Percentiles rank a stretch among this genome's conserved stretches.
Evolutionary conservation across 1,140 invertebrate species (phyloP).

Genomic region (Lerema accius): DNA sequence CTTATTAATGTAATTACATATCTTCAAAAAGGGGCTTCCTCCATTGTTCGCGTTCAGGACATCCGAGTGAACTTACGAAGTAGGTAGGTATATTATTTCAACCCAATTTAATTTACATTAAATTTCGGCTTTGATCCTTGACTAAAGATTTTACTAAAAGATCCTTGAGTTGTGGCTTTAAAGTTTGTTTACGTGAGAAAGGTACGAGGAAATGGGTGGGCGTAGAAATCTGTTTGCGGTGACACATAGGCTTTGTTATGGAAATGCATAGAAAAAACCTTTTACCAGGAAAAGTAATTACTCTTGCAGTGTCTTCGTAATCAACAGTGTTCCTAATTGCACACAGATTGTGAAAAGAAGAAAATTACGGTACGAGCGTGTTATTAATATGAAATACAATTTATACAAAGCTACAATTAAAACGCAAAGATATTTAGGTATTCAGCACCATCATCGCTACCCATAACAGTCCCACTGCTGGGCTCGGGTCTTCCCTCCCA

Average conservation of each 20-base stretch:
- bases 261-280: not conserved
- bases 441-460: no score
- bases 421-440: no score
- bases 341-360: no score
- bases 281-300: not conserved
- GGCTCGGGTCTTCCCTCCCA: no score
- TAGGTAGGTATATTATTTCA: conserved; percentile 10
- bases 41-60: not conserved
- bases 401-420: no score
- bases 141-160: not conserved
- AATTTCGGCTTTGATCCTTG: not conserved
- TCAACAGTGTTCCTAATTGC: no score
- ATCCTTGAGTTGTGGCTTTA: not conserved
- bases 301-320: not conserved
- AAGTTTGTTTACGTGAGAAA: not conserved
- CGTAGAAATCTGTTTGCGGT: not conserved
- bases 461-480: no score
- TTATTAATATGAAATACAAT: no score
- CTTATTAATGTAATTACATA: not conserved
- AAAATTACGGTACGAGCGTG: no score
- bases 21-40: not conserved
- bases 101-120: conserved; percentile 3
- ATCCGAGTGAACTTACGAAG: not conserved
- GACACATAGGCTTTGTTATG: not conserved
- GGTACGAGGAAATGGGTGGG: not conserved